Percentiles rank a stretch among this genome's conserved stretches.
Conservation (phyloP, 1,140 invertebrate species). For the Samia ricini region DNA sequence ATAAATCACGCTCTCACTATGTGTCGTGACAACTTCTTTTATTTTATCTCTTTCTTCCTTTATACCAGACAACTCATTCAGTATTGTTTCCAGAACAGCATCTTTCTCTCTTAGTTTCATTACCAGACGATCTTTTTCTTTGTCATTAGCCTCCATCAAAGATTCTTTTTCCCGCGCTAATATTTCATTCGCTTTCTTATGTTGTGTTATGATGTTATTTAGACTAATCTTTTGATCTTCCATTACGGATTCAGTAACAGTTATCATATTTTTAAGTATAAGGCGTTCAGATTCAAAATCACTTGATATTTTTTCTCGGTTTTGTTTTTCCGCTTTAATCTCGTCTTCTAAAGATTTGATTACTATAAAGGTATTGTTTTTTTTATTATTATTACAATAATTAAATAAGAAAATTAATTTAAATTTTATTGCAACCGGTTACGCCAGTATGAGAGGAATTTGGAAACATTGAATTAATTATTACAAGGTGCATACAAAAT, state of each 20-base stretch:
- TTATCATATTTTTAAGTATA: constrained; percentile 50
- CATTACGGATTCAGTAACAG: constrained; percentile 53
- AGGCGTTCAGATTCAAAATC: constrained; percentile 52
- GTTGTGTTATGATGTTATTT: constrained; percentile 34
- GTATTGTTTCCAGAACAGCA: constrained; percentile 17
- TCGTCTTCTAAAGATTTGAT: constrained; percentile 44
- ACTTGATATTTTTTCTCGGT: constrained; percentile 44
- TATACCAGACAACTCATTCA: constrained; percentile 28
- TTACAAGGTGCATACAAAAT: too few species aligned
- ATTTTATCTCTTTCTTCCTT: constrained; percentile 29
- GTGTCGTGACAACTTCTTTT: constrained; percentile 21
- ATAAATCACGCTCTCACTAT: constrained; percentile 14
- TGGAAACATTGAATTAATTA: too few species aligned
- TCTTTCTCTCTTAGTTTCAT: constrained; percentile 35
- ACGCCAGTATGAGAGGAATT: too few species aligned
- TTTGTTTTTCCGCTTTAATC: constrained; percentile 37
- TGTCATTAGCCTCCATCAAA: constrained; percentile 22
- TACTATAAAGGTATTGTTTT: constrained; percentile 29
- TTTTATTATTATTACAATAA: too few species aligned
- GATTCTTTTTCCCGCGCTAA: constrained; percentile 32
- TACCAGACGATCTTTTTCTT: constrained; percentile 20
- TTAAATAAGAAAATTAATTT: neutral
- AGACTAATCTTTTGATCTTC: constrained; percentile 44
- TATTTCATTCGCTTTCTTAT: constrained; percentile 29
- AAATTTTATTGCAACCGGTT: too few species aligned